phyloP scores from a whole-genome alignment of 2,797 vertebrate species.

The Molothrus ater region DNA sequence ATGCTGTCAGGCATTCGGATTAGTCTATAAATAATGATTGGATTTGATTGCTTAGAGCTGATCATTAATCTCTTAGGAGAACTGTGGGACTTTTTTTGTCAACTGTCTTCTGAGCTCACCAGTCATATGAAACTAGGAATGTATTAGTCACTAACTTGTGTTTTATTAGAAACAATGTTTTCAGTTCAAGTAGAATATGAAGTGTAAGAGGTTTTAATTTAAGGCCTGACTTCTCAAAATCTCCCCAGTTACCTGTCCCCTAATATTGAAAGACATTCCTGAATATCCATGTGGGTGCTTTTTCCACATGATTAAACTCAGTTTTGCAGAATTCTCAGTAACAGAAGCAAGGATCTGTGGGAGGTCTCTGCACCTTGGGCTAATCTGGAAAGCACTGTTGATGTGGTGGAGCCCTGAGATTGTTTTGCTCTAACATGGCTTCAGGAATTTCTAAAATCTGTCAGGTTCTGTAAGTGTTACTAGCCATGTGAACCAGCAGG shows the following conservation, averaged over 20 bases:
- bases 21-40: neutral
- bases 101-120: neutral
- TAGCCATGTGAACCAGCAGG: neutral
- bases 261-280: neutral
- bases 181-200: neutral
- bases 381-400: neutral
- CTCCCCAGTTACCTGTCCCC: neutral
- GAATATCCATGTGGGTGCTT: neutral
- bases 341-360: neutral
- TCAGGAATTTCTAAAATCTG: neutral
- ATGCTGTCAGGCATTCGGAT: neutral
- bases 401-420: neutral
- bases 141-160: neutral
- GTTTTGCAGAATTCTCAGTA: neutral
- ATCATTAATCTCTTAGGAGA: neutral
- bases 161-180: neutral
- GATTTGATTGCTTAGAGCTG: slow-evolving; percentile 11
- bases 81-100: neutral
- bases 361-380: neutral
- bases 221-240: neutral
- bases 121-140: neutral
- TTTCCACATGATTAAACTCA: neutral
- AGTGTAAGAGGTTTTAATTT: neutral
- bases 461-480: neutral
- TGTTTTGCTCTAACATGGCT: neutral